Evolutionary conservation across 2,888 invertebrate species (phyloP).

Genomic region (Rapana venosa): DNA sequence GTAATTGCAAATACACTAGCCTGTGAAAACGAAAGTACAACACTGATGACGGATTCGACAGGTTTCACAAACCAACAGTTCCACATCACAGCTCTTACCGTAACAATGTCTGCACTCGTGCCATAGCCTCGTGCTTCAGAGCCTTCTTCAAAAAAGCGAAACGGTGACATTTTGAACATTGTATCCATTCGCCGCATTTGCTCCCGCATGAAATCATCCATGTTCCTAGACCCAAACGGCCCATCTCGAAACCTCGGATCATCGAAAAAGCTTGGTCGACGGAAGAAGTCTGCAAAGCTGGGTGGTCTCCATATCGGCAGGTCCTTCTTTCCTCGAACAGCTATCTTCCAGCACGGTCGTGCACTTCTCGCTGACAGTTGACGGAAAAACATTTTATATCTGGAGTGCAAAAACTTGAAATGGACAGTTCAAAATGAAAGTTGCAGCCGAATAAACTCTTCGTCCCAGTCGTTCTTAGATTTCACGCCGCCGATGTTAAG

Average conservation of each 20-base stretch:
- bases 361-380: background rate
- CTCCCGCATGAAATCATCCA: conserved; percentile 8
- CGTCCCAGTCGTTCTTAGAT: no score
- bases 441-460: no score
- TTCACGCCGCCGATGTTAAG: no score
- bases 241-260: conserved; percentile 16
- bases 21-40: no score
- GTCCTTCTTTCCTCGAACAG: conserved; percentile 16
- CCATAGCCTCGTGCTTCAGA: background rate
- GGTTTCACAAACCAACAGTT: background rate
- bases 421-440: no score
- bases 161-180: conserved; percentile 24
- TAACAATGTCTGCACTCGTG: conserved; percentile 20
- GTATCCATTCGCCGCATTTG: conserved; percentile 11
- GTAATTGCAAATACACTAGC: no score
- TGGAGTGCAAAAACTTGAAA: no score
- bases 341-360: conserved; percentile 4
- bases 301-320: conserved; percentile 18
- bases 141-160: background rate
- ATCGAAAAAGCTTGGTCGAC: conserved; percentile 10
- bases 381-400: conserved; percentile 20
- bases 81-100: conserved; percentile 4
- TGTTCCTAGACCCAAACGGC: background rate
- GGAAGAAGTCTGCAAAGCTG: background rate
- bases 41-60: no score